Conservation (phyloP, 2,113 vertebrate genomes). For the Plecturocebus donacophilus region DNA sequence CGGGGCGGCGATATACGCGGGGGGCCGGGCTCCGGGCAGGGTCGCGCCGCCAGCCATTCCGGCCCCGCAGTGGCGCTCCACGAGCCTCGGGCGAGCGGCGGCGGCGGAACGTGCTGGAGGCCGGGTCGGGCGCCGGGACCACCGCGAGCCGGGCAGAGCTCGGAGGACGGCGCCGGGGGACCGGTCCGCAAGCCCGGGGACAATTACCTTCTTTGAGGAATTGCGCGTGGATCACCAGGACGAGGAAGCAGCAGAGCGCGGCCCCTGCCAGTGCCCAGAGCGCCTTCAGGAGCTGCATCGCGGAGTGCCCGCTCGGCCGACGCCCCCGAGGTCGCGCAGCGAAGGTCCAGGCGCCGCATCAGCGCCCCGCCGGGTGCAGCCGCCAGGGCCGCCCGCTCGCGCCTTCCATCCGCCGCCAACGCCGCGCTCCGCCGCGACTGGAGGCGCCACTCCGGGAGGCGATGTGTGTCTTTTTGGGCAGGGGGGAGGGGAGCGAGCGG, state of each 20-base stretch:
- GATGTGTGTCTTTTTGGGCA: slow-evolving; percentile 54
- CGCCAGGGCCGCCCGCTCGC: slow-evolving; percentile 78
- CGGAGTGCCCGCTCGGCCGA: slow-evolving; percentile 90
- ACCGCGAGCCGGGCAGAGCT: background rate
- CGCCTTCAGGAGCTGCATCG: slow-evolving; percentile 98
- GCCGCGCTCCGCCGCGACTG: slow-evolving; percentile 69
- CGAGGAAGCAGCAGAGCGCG: slow-evolving; percentile 96
- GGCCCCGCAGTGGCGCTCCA: slow-evolving; percentile 44
- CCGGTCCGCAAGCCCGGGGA: slow-evolving; percentile 76
- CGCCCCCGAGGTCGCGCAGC: slow-evolving; percentile 88
- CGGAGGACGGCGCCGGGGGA: background rate
- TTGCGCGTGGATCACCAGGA: slow-evolving; percentile 96
- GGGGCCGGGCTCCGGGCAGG: background rate
- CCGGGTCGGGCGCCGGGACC: background rate
- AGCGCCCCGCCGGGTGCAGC: slow-evolving; percentile 85
- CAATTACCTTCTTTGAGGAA: slow-evolving; percentile 97
- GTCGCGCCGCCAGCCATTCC: background rate
- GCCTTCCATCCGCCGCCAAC: slow-evolving; percentile 65
- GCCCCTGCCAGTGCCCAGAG: slow-evolving; percentile 97
- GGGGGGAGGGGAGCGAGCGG: slow-evolving; percentile 75
- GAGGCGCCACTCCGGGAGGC: slow-evolving; percentile 73
- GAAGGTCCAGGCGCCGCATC: slow-evolving; percentile 87
- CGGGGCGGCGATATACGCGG: background rate
- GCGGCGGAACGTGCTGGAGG: background rate
- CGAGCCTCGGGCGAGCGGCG: background rate